Evolutionary conservation across 2,797 vertebrate species (phyloP).

Genomic region (Dendrocincla fuliginosa): DNA sequence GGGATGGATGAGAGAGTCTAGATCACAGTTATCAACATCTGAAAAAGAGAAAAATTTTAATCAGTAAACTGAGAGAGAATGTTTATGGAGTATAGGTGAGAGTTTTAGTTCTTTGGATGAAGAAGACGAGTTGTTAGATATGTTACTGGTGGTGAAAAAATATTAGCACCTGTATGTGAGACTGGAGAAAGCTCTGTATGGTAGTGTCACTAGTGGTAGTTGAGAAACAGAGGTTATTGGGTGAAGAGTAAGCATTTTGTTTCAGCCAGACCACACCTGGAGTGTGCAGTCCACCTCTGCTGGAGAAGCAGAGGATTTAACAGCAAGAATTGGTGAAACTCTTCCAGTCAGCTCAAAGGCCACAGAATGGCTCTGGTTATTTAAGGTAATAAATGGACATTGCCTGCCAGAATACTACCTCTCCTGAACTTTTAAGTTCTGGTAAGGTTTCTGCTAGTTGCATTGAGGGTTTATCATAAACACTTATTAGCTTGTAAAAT

Average conservation of each 20-base stretch:
- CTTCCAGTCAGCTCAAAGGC: background rate
- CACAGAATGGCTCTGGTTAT: background rate
- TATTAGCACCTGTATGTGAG: accelerated
- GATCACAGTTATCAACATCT: background rate
- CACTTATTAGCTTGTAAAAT: background rate
- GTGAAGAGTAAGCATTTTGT: background rate
- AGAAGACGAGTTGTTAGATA: background rate
- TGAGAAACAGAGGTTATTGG: background rate
- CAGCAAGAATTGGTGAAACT: background rate
- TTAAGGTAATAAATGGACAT: background rate
- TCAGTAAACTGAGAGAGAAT: background rate
- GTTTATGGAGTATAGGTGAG: background rate
- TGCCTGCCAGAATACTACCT: background rate
- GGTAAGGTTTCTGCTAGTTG: background rate
- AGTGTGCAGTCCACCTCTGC: background rate
- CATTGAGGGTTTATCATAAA: background rate
- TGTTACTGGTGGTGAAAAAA: background rate
- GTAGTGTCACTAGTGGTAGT: background rate
- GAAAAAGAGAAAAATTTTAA: background rate
- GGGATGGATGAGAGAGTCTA: background rate
- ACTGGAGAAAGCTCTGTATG: background rate
- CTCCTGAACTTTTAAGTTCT: background rate
- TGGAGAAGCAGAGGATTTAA: background rate
- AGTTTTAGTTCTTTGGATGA: background rate
- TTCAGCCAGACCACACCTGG: background rate